These are phyloP conservation scores for Fabriciana adippe DNA, from an alignment of 2,888 invertebrate genomes.

Conservation along the genomic window DNA sequence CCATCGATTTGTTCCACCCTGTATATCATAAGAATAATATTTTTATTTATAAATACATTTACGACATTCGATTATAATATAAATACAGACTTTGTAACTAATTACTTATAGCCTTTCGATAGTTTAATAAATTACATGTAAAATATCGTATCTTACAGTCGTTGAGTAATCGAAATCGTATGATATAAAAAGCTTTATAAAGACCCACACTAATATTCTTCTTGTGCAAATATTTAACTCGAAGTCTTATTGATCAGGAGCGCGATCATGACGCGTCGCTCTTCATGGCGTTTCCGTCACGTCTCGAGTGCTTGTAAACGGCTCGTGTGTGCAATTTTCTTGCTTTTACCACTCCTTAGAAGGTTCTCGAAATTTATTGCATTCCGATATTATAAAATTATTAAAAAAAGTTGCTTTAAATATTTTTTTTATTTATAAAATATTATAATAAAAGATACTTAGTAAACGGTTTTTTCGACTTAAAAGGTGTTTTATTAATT, in stretches of 20 bases:
- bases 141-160: slow-evolving; percentile 47
- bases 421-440: background rate
- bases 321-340: slow-evolving; percentile 53
- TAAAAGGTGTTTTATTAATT: too few relatives aligned
- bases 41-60: too few relatives aligned
- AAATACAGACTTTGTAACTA: too few relatives aligned
- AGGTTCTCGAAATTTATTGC: background rate
- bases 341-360: slow-evolving; percentile 36
- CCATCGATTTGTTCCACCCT: too few relatives aligned
- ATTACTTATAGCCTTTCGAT: too few relatives aligned
- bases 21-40: too few relatives aligned
- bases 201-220: slow-evolving; percentile 61
- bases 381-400: slow-evolving; percentile 5
- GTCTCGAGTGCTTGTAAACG: slow-evolving; percentile 72
- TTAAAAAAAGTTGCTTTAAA: too few relatives aligned
- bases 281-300: slow-evolving; percentile 68
- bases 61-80: too few relatives aligned
- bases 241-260: slow-evolving; percentile 75
- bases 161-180: background rate
- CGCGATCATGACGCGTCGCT: slow-evolving; percentile 65
- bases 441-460: too few relatives aligned
- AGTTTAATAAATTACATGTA: background rate
- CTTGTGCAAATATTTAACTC: slow-evolving; percentile 77
- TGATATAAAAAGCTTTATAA: slow-evolving; percentile 27
- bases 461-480: too few relatives aligned